phyloP scores from a whole-genome alignment of 2,797 vertebrate species.

The Phoeniculus purpureus region DNA sequence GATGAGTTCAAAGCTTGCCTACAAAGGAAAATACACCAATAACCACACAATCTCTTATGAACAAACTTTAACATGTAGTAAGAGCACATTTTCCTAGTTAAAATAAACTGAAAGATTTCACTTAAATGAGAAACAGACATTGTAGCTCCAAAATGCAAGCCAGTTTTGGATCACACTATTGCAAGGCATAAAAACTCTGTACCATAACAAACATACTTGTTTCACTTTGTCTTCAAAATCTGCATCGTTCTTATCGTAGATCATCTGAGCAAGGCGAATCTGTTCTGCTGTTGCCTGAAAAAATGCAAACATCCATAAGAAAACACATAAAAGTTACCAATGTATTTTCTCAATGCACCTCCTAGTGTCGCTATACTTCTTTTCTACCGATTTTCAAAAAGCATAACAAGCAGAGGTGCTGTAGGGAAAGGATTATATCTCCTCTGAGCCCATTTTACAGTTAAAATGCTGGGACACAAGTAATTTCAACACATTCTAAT shows the following conservation, averaged over 20 bases:
- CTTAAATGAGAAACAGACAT: not conserved
- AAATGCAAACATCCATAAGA: slow-evolving; percentile 30
- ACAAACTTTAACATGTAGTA: not conserved
- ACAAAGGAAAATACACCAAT: not conserved
- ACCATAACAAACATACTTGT: slow-evolving; percentile 82
- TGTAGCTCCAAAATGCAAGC: not conserved
- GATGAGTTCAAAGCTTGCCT: not conserved
- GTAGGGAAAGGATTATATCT: not conserved
- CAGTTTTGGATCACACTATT: not conserved
- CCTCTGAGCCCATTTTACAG: not conserved
- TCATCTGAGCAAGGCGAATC: slow-evolving; percentile 96
- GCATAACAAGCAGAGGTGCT: not conserved
- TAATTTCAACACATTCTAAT: not conserved
- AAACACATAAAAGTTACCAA: not conserved
- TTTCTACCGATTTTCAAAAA: not conserved
- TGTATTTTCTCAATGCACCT: not conserved
- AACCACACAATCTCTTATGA: not conserved
- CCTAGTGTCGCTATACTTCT: not conserved
- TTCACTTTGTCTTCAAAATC: slow-evolving; percentile 98
- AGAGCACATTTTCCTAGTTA: not conserved
- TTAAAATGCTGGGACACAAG: not conserved
- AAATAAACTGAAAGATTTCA: not conserved
- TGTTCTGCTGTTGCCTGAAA: slow-evolving; percentile 95
- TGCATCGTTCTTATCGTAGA: slow-evolving; percentile 95
- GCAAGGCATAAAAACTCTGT: not conserved